phyloP scores from a whole-genome alignment of 2,113 vertebrate genomes.

The Pungitius pungitius region DNA sequence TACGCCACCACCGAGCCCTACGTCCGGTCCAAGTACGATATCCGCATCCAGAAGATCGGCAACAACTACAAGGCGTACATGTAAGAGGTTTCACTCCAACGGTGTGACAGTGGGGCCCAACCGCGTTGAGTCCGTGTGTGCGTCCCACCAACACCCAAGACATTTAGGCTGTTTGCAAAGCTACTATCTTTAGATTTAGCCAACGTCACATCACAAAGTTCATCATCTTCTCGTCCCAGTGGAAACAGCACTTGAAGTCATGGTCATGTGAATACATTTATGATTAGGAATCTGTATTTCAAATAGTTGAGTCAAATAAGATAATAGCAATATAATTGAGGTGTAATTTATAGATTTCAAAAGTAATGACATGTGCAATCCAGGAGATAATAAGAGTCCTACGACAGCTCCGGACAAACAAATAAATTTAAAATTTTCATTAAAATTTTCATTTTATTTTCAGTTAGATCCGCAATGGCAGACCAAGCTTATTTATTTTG shows the following conservation, averaged over 20 bases:
- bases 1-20: constrained; percentile 93
- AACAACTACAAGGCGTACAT: constrained; percentile 99
- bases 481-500: not conserved
- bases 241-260: not conserved
- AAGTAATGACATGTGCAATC: too few species aligned
- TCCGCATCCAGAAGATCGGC: constrained; percentile 97
- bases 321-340: not conserved
- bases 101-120: not conserved
- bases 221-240: not conserved
- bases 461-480: not conserved
- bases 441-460: too few species aligned
- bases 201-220: not conserved
- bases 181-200: not conserved
- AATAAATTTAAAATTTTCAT: too few species aligned
- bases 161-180: not conserved
- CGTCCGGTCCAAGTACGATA: constrained; percentile 96
- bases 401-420: too few species aligned
- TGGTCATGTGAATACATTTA: not conserved
- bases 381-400: too few species aligned
- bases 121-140: not conserved
- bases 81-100: constrained; percentile 79
- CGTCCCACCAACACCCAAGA: not conserved
- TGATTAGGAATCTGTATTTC: not conserved
- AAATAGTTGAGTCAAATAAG: not conserved
- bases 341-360: not conserved